phyloP scores from a whole-genome alignment of 2,888 invertebrate species.

The Cheiracanthium punctorium region DNA sequence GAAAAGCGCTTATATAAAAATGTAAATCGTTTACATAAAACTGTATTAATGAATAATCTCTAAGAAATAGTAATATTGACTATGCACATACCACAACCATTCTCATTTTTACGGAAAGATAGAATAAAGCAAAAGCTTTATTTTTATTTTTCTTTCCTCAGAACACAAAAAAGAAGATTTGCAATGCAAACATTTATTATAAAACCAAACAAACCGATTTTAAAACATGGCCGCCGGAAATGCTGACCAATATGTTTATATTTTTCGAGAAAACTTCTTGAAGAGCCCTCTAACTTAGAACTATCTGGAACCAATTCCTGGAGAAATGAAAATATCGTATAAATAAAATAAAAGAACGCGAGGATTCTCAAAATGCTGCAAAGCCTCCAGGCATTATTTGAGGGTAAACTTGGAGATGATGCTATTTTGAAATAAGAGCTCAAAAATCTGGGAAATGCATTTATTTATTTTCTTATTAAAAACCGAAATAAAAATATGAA shows the following conservation, averaged over 20 bases:
- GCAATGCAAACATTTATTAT: background rate
- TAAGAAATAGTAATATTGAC: no score
- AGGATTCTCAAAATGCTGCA: background rate
- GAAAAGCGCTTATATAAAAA: no score
- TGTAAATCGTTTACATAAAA: no score
- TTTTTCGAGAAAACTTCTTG: background rate
- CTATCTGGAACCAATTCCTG: background rate
- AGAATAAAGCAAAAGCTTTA: no score
- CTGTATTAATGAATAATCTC: no score
- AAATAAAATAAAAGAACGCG: background rate
- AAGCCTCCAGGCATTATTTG: background rate
- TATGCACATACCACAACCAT: no score
- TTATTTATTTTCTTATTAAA: no score
- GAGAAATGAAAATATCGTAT: background rate
- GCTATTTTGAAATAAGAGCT: background rate
- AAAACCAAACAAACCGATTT: background rate
- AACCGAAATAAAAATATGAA: no score
- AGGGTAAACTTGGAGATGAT: background rate
- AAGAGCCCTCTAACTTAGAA: background rate
- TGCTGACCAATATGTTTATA: constrained; percentile 12
- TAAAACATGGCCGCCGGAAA: background rate
- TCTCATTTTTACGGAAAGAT: no score
- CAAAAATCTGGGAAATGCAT: no score
- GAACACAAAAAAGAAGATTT: background rate
- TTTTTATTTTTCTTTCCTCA: no score